A percentile compares a stretch with the other conserved stretches of the same genome.
phyloP scores from a whole-genome alignment of 2,113 vertebrate genomes.

The Lota lota region DNA sequence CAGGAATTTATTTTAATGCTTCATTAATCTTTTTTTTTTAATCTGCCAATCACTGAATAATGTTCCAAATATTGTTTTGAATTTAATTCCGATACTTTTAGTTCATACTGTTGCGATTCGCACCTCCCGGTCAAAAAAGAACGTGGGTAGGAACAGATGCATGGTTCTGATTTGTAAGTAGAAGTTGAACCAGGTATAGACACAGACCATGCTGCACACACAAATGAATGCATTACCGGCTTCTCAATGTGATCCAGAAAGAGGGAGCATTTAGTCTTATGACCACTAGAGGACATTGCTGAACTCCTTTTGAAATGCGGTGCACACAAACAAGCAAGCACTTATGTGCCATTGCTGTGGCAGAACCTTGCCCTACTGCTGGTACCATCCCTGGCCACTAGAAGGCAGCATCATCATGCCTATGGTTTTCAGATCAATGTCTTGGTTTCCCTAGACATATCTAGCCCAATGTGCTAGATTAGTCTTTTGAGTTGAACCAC shows the following conservation, averaged over 20 bases:
- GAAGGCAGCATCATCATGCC: conserved; percentile 23
- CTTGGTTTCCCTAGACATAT: conserved; percentile 13
- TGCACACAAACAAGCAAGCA: conserved; percentile 34
- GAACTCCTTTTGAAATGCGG: conserved; percentile 42
- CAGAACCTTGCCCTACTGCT: conserved; percentile 30
- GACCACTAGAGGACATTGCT: conserved; percentile 61
- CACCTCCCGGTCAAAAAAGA: conserved; percentile 35
- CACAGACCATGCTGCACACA: neutral
- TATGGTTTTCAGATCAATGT: conserved; percentile 12
- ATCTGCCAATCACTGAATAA: too few species aligned
- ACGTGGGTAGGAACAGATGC: conserved; percentile 16
- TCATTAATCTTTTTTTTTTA: too few species aligned
- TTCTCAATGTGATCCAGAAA: conserved; percentile 40
- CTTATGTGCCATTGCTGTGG: conserved; percentile 32
- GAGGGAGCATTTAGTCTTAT: conserved; percentile 47
- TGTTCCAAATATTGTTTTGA: neutral
- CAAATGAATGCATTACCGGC: neutral
- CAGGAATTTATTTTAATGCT: too few species aligned
- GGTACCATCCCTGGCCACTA: conserved; percentile 33
- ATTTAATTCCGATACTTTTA: conserved; percentile 14
- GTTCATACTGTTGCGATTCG: conserved; percentile 30
- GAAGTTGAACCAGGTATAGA: conserved; percentile 3
- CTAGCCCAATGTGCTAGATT: conserved; percentile 6
- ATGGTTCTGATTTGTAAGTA: conserved; percentile 27
- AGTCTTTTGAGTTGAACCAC: neutral